Base-by-base conservation (phyloP, 1,140 invertebrate species). In the Charaxes varanes region DNA sequence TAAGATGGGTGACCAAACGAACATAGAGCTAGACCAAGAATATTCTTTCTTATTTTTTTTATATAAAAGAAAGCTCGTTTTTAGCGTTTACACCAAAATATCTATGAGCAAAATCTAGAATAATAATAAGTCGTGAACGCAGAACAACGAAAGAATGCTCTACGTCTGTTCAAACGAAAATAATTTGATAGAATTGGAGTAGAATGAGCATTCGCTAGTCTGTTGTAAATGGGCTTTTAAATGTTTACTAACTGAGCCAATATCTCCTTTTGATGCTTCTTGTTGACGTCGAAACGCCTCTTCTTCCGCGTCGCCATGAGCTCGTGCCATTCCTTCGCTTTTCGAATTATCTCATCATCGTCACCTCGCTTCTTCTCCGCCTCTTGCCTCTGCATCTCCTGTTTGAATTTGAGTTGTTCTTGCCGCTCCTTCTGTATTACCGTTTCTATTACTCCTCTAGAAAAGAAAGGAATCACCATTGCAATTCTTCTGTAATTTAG, bases 371-470 rank as follows among this genome's bases (percentile, higher is more conserved):
- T 76, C 43, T 61, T 68, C 30, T 74, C 63, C 0, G 41, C 62
- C 6, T 55, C 53, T 34, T 53, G 22, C 1, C 45, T 48, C 34
- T 63, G 55, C 13, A 65, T 42, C 33, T 78, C 51, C 6, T 54
- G 49, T 0, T 68, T 53, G 33, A 85, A 85, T 41, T 81, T 72
- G 3, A 82, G 28, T 36, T 85, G 84, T 27, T 71, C 71, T 13
- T 62, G 17, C 3, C 79, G 66, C 37, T 85, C 81, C 16, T 81
- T 83, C 27, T 77, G 68, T 10, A 79, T 53, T 3, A 62, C 71
- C 0, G 81, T 69, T 49, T 82, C 81, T 37, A 84, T 66, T 0
- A 84, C 72, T 5, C 81, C 80, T 27, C 84, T 85, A 37, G 0
- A 41, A 44, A 7, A 12, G 19, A 17, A 24, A 7, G 12, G n/a